Evolutionary conservation across 2,888 invertebrate species (phyloP).

Genomic region (Dryococelus australis): DNA sequence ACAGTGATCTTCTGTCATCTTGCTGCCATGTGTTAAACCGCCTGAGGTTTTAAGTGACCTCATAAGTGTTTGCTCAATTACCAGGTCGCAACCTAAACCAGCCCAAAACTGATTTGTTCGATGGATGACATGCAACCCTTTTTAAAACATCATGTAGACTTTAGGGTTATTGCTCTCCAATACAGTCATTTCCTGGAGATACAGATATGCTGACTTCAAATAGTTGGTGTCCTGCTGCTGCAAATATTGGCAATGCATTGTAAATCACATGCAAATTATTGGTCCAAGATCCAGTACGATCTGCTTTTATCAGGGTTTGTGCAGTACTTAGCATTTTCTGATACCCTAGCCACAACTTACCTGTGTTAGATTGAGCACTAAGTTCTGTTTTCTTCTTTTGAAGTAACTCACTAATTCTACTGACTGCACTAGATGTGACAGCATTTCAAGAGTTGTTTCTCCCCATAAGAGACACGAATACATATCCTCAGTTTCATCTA

Average conservation of each 20-base stretch:
- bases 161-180: background rate
- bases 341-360: constrained; percentile 9
- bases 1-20: constrained; percentile 5
- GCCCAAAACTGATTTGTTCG: constrained; percentile 13
- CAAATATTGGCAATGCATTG: too few species aligned
- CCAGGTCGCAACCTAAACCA: background rate
- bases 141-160: too few species aligned
- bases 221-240: background rate
- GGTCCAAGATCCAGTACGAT: background rate
- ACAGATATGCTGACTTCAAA: background rate
- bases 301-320: constrained; percentile 3
- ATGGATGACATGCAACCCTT: background rate
- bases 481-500: background rate
- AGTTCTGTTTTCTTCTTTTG: background rate
- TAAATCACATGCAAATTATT: background rate
- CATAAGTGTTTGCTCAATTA: constrained; percentile 11
- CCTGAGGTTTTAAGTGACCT: background rate
- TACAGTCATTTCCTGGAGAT: background rate
- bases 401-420: background rate
- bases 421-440: constrained; percentile 3
- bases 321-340: background rate
- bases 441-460: background rate
- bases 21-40: constrained; percentile 18
- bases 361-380: background rate
- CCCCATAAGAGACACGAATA: background rate